Evolutionary conservation across 2,113 vertebrate species (phyloP).

Genomic region (Tetrax tetrax): DNA sequence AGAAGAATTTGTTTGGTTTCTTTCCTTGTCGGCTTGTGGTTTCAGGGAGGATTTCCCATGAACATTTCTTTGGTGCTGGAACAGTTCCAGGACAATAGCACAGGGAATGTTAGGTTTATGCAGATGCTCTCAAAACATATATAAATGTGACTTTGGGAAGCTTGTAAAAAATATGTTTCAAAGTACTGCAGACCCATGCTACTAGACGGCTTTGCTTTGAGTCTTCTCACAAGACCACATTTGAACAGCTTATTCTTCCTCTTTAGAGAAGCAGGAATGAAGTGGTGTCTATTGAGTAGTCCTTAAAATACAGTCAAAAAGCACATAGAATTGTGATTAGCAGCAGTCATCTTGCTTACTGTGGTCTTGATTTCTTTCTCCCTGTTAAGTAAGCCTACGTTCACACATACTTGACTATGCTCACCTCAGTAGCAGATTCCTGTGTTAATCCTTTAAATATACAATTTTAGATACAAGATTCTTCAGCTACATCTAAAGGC

Average conservation of each 20-base stretch:
- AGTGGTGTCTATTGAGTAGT: neutral
- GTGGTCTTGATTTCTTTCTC: neutral
- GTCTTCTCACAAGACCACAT: neutral
- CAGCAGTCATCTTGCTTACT: neutral
- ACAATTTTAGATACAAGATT: neutral
- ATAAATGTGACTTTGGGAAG: neutral
- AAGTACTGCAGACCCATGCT: neutral
- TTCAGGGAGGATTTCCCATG: neutral
- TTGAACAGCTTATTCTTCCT: neutral
- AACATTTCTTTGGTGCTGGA: neutral
- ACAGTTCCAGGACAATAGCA: neutral
- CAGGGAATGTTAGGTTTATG: neutral
- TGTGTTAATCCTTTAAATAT: neutral
- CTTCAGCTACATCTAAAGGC: neutral
- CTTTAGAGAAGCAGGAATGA: neutral
- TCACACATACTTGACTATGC: neutral
- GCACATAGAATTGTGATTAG: neutral
- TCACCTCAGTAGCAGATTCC: neutral
- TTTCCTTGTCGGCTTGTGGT: neutral
- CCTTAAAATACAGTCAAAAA: neutral
- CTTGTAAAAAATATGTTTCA: neutral
- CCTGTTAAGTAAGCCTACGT: neutral
- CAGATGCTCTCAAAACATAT: neutral
- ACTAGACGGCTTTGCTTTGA: neutral
- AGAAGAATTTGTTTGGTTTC: neutral